phyloP scores from a whole-genome alignment of 1,140 invertebrate genomes.

The Drosophila ironensis region DNA sequence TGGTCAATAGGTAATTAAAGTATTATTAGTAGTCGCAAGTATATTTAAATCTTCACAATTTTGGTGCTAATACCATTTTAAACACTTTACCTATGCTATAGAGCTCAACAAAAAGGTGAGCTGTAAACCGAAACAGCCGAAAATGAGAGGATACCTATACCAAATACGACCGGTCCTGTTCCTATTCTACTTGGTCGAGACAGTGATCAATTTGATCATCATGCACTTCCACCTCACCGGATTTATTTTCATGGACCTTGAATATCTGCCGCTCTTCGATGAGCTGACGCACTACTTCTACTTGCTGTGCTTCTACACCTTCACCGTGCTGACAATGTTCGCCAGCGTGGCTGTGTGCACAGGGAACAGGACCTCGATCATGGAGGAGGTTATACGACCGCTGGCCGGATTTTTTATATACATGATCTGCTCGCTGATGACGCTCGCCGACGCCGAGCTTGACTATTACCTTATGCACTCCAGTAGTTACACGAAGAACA shows the following conservation, averaged over 20 bases:
- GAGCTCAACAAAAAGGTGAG: too few relatives aligned
- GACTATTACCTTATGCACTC: slow-evolving; percentile 23
- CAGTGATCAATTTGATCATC: slow-evolving; percentile 21
- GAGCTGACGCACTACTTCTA: slow-evolving; percentile 1
- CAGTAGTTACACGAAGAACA: rapidly evolving
- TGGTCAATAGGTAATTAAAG: too few relatives aligned
- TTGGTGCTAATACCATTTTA: too few relatives aligned
- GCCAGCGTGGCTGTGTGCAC: slow-evolving; percentile 48
- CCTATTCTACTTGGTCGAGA: slow-evolving; percentile 43
- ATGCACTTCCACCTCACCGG: slow-evolving; percentile 22
- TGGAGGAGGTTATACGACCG: slow-evolving; percentile 20
- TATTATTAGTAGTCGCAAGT: too few relatives aligned
- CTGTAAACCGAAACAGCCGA: not conserved
- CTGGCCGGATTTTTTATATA: slow-evolving; percentile 19
- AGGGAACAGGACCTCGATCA: not conserved
- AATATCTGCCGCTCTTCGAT: not conserved
- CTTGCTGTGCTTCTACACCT: slow-evolving; percentile 7
- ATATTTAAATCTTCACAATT: too few relatives aligned
- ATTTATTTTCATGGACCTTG: slow-evolving; percentile 6
- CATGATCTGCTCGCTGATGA: slow-evolving; percentile 22
- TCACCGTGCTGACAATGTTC: slow-evolving; percentile 27
- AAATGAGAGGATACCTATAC: slow-evolving; percentile 3
- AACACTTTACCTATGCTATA: too few relatives aligned
- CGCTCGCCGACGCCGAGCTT: slow-evolving; percentile 23
- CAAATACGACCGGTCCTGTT: slow-evolving; percentile 35